phyloP scores from a whole-genome alignment of 2,797 vertebrate genomes.

The Falco cherrug region DNA sequence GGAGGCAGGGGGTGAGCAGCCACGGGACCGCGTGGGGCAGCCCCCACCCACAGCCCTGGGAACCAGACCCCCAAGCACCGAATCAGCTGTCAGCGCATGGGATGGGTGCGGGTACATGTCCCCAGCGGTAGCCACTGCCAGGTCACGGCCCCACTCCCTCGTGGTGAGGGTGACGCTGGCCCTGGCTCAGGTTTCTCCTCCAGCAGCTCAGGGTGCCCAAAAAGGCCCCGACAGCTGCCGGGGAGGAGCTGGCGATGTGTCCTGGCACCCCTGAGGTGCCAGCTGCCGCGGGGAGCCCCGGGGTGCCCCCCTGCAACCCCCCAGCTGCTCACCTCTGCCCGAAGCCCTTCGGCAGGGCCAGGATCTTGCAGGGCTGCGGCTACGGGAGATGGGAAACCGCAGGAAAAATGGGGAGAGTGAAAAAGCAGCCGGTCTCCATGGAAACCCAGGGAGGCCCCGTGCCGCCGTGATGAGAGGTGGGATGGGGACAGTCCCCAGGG shows the following conservation, averaged over 20 bases:
- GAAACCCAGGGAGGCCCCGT: conserved; percentile 21
- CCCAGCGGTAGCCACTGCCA: background rate
- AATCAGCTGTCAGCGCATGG: rapidly evolving
- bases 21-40: rapidly evolving
- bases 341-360: background rate
- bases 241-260: background rate
- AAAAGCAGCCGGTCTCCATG: conserved; percentile 39
- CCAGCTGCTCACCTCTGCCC: background rate
- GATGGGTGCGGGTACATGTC: background rate
- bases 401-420: background rate
- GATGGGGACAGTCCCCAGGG: background rate
- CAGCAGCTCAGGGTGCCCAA: background rate
- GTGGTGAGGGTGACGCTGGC: background rate
- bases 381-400: background rate
- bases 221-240: background rate
- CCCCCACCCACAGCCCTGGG: background rate
- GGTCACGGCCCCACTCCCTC: background rate
- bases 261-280: background rate
- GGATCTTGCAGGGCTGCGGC: background rate
- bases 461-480: background rate
- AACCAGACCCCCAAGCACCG: background rate
- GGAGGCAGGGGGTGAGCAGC: background rate
- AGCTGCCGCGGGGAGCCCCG: background rate
- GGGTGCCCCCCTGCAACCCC: background rate
- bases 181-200: background rate